phyloP scores from a whole-genome alignment of 2,113 vertebrate species.

The Rhinogobius similis region DNA sequence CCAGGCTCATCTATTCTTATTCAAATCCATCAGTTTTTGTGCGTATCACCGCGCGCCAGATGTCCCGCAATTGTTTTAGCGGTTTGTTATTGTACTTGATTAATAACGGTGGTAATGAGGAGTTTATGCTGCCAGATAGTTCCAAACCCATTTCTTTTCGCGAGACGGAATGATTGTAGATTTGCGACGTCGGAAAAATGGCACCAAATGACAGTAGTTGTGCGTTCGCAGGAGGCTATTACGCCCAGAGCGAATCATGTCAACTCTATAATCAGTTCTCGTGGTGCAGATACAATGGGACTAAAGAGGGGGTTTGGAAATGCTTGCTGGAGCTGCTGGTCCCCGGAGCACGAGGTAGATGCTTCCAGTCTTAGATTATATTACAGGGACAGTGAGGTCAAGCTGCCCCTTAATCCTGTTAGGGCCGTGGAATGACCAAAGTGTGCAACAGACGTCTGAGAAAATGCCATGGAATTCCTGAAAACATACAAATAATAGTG shows the following conservation, averaged over 20 bases:
- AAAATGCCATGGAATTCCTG: too few relatives aligned
- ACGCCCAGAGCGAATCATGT: constrained; percentile 15
- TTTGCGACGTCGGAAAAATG: constrained; percentile 11
- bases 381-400: constrained; percentile 11
- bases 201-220: constrained; percentile 16
- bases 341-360: not conserved
- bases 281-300: not conserved
- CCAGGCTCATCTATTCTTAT: constrained; percentile 43
- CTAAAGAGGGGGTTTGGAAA: not conserved
- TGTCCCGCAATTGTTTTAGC: constrained; percentile 28
- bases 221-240: constrained; percentile 7
- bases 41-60: constrained; percentile 17
- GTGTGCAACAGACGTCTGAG: not conserved
- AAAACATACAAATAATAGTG: too few relatives aligned
- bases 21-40: constrained; percentile 36
- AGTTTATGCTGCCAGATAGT: not conserved
- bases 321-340: not conserved
- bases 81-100: constrained; percentile 13
- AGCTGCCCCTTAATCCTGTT: constrained; percentile 2
- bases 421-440: not conserved
- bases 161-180: constrained; percentile 16
- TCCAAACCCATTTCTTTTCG: constrained; percentile 26
- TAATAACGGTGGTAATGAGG: constrained; percentile 22
- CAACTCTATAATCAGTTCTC: constrained; percentile 30
- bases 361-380: not conserved